A percentile compares a stretch with the other conserved stretches of the same genome.
These are phyloP conservation scores for Ditula angustiorana DNA, from an alignment of 2,888 invertebrate species.

Conservation along the genomic window DNA sequence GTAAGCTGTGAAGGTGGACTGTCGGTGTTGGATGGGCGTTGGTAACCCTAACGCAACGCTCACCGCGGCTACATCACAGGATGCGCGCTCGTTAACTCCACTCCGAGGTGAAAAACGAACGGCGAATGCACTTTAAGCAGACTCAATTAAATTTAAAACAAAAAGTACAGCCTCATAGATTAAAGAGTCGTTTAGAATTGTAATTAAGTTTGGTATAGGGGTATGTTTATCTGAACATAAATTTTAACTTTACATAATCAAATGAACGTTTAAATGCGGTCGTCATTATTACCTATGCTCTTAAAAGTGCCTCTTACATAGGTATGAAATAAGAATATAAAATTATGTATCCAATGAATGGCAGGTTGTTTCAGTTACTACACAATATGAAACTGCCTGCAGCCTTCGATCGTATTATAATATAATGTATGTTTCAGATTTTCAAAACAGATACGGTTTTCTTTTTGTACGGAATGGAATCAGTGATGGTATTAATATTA, in stretches of 20 bases:
- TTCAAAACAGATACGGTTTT: too few relatives aligned
- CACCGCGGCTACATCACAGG: constrained; percentile 78
- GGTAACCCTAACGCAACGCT: constrained; percentile 51
- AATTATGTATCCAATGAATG: too few relatives aligned
- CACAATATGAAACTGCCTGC: too few relatives aligned
- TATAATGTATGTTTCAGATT: too few relatives aligned
- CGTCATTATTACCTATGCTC: background rate
- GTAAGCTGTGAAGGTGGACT: background rate
- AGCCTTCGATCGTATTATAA: too few relatives aligned
- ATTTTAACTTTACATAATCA: background rate
- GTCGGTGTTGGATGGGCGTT: background rate
- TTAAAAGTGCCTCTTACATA: too few relatives aligned
- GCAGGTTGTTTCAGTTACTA: too few relatives aligned
- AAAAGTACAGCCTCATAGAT: constrained; percentile 44
- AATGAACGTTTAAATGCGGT: background rate
- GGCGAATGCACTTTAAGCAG: constrained; percentile 58
- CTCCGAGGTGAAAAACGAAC: constrained; percentile 72
- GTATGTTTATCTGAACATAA: constrained; percentile 2
- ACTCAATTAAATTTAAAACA: constrained; percentile 67
- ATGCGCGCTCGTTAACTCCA: constrained; percentile 74
- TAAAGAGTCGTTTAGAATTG: constrained; percentile 20
- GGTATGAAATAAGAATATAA: too few relatives aligned
- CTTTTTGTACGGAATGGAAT: too few relatives aligned
- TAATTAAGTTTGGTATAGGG: constrained; percentile 12
- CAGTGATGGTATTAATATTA: too few relatives aligned